Evolutionary conservation across 2,888 invertebrate genomes (phyloP).

Genomic region (Callinectes sapidus): DNA sequence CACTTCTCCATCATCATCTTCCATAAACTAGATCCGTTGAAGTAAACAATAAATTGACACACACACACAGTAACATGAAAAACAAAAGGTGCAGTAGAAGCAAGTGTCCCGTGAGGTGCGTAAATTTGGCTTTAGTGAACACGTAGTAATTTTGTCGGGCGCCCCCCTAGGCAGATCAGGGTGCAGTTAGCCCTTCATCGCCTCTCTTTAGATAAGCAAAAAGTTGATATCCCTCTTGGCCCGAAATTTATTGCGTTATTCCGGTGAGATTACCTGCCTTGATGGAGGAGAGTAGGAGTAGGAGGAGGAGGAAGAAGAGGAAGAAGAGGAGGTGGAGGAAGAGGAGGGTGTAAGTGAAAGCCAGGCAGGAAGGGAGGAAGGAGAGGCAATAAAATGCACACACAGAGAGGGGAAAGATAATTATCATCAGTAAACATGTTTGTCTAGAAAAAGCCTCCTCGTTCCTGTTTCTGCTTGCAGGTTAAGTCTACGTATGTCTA

Average conservation of each 20-base stretch:
- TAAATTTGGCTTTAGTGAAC: neutral
- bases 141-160: neutral
- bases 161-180: slow-evolving; percentile 8
- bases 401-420: slow-evolving; percentile 3
- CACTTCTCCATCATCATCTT: neutral
- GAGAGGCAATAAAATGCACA: neutral
- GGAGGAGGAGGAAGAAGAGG: neutral
- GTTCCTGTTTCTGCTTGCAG: neutral
- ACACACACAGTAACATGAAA: neutral
- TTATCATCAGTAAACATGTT: slow-evolving; percentile 21
- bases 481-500: neutral
- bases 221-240: slow-evolving; percentile 21
- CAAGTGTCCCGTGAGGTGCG: neutral
- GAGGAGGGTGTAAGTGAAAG: slow-evolving; percentile 3
- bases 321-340: neutral
- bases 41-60: neutral
- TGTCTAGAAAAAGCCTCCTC: neutral
- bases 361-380: neutral
- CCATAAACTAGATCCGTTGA: neutral
- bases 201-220: slow-evolving; percentile 25
- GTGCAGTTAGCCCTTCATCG: slow-evolving; percentile 16
- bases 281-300: neutral
- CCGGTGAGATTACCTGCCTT: slow-evolving; percentile 5
- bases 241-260: slow-evolving; percentile 14
- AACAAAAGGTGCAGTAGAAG: neutral